A percentile compares a stretch with the other conserved stretches of the same genome.
Conservation (phyloP, 2,888 invertebrate genomes). For the Hecatera dysodea region DNA sequence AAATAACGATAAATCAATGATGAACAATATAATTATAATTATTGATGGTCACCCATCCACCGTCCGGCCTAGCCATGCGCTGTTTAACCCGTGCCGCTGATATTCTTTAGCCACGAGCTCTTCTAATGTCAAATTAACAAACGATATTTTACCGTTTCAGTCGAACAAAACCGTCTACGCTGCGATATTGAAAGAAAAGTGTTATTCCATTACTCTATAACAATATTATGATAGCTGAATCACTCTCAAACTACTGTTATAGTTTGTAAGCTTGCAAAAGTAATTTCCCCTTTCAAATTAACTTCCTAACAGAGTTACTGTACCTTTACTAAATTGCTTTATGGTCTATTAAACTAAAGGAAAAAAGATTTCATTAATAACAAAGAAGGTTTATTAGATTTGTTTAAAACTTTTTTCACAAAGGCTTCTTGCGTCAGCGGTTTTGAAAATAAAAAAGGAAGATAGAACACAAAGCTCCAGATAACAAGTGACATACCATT, state of each 20-base stretch:
- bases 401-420: background rate
- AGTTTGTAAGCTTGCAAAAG: background rate
- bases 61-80: too few species aligned
- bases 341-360: background rate
- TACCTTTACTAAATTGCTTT: background rate
- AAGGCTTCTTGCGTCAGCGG: too few species aligned
- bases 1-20: too few species aligned
- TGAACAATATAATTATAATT: too few species aligned
- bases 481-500: too few species aligned
- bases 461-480: too few species aligned
- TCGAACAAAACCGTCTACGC: background rate
- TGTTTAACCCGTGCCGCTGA: too few species aligned
- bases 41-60: too few species aligned
- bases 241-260: background rate
- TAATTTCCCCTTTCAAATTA: conserved; percentile 13
- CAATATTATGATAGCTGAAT: background rate
- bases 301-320: background rate
- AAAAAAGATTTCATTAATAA: too few species aligned
- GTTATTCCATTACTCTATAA: background rate
- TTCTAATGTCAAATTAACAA: too few species aligned
- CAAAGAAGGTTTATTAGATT: background rate
- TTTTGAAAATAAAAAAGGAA: too few species aligned
- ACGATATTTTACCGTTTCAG: background rate
- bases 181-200: background rate
- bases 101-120: too few species aligned